Evolutionary conservation across 2,113 vertebrate species (phyloP).

Genomic region (Tragelaphus buxtoni): DNA sequence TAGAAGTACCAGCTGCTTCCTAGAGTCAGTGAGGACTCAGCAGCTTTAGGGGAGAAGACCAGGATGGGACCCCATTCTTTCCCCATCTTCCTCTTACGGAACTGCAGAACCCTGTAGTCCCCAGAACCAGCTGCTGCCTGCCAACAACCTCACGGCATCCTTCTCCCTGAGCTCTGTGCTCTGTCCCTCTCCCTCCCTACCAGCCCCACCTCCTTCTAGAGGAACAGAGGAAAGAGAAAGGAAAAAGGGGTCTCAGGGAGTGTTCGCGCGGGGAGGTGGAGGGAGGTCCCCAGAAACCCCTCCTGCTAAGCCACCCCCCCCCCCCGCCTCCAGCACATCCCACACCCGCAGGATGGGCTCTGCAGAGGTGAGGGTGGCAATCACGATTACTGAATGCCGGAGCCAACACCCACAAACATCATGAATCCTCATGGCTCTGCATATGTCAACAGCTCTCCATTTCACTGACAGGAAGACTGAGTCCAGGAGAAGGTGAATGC

Average conservation of each 20-base stretch:
- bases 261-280: fast-evolving
- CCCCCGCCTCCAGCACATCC: not conserved
- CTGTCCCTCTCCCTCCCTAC: not conserved
- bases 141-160: not conserved
- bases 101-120: not conserved
- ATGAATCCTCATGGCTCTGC: not conserved
- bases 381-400: fast-evolving
- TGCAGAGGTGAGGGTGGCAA: fast-evolving
- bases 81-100: not conserved
- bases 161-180: too few species aligned
- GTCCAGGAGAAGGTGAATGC: not conserved
- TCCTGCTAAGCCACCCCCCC: not conserved
- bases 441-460: not conserved
- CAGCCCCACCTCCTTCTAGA: not conserved
- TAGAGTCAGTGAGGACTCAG: not conserved
- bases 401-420: not conserved
- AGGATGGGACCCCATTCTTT: not conserved
- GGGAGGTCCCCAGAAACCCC: not conserved
- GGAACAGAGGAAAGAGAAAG: not conserved
- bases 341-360: not conserved
- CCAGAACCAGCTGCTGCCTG: not conserved
- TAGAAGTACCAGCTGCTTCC: not conserved
- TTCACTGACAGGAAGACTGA: not conserved
- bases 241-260: not conserved
- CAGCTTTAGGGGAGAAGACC: not conserved